Evolutionary conservation across 2,888 invertebrate genomes (phyloP).

Genomic region (Leptogaster cylindrica): DNA sequence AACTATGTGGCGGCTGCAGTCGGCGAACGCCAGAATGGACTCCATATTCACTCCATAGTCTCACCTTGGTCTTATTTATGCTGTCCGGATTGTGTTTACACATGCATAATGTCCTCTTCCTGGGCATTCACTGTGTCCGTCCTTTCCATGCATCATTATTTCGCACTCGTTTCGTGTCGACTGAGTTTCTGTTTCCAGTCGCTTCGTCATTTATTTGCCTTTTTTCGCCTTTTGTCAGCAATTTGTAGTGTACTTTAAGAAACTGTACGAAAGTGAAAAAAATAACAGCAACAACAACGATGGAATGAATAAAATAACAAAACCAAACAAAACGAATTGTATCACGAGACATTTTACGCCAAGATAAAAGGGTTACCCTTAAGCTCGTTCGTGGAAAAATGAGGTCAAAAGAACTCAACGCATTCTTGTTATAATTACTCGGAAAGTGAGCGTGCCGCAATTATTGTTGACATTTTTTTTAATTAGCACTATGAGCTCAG

Average conservation of each 20-base stretch:
- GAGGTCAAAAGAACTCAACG: too few species aligned
- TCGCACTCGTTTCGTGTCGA: conserved; percentile 32
- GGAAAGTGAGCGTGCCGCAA: too few species aligned
- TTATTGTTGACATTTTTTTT: too few species aligned
- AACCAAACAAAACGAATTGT: too few species aligned
- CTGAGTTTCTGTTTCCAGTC: conserved; percentile 32
- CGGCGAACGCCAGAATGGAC: not conserved
- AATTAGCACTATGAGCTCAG: too few species aligned
- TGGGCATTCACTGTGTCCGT: conserved; percentile 39
- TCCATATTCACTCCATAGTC: conserved; percentile 21
- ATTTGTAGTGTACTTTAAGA: conserved; percentile 25
- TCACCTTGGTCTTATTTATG: conserved; percentile 42
- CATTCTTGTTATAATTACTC: too few species aligned
- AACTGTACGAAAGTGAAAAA: not conserved
- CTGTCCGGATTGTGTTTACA: conserved; percentile 49
- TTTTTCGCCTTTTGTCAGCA: conserved; percentile 18
- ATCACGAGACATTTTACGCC: too few species aligned
- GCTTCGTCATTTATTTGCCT: not conserved
- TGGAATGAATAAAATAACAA: too few species aligned
- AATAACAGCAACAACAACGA: too few species aligned
- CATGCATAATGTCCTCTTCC: conserved; percentile 48
- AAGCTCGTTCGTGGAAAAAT: too few species aligned
- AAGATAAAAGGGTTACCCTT: too few species aligned
- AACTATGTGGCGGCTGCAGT: conserved; percentile 6
- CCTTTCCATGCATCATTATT: conserved; percentile 19